Evolutionary conservation across 2,113 vertebrate genomes (phyloP), one percentile per base, ranked within the genome.

Genomic region (Nibea coibor): DNA sequence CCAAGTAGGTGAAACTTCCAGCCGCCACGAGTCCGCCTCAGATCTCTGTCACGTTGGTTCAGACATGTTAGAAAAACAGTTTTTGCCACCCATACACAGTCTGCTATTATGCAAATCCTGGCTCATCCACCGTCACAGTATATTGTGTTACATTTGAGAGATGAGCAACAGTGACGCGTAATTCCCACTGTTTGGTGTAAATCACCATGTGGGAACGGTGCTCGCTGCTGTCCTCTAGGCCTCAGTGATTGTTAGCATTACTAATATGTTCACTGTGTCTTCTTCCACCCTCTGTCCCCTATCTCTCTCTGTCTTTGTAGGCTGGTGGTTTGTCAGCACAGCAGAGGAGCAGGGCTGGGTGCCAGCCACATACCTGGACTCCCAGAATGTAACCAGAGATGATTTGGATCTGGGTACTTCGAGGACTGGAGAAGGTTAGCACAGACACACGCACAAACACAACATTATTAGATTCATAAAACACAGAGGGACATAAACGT

Each of bases 271-370:
- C 6, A 5, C 5, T 69, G 59, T 56, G 26, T 61, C 12, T 45
- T 57, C 17, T 24, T 54, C 5, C 65, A 17, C 53, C 2, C 7
- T 73, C 42, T 69, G 43, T 53, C 35, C 10, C 70, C 26, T 84
- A 0, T 83, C 14, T 78, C 9, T 81, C 17, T 10, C 17, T 17
- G 14, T 57, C 1, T 72, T 20, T 71, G 20, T 70, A 99, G 98
- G 98, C 68, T 99, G 98, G 98, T 99, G 98, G 98, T 99, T 99
- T 61, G 98, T 99, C 81, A 99, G 97, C 91, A 99, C 97, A 75
- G 94, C 95, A 17, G 97, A 99, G 84, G 97, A 99, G 87, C 98
- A 99, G 90, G 98, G 98, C 81, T 99, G 98, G 98, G 98, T 99
- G 80, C 98, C 98, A 64, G 98, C 98, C 77, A 99, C 98, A 0